phyloP scores from a whole-genome alignment of 23 tunicate genomes.

The Trididemnum miniatum region DNA sequence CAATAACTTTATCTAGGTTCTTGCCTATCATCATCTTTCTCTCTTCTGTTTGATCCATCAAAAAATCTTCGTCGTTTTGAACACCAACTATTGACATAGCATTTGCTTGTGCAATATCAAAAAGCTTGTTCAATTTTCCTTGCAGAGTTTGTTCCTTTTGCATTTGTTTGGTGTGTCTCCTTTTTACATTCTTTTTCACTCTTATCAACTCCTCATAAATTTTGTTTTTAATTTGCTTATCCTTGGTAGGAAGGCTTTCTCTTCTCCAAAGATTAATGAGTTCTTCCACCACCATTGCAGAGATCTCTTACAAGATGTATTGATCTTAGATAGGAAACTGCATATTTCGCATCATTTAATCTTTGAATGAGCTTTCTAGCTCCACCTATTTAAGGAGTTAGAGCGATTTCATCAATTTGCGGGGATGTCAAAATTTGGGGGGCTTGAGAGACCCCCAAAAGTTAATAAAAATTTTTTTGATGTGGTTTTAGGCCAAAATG shows the following conservation, averaged over 20 bases:
- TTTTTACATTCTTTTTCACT: not conserved
- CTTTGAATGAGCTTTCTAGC: not conserved
- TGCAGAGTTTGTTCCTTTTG: not conserved
- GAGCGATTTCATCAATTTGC: not conserved
- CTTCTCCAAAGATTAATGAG: not conserved
- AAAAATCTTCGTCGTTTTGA: slow-evolving; percentile 6
- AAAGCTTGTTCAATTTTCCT: not conserved
- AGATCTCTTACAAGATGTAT: not conserved
- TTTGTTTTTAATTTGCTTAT: not conserved
- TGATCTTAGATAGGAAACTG: not conserved
- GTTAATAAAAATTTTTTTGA: too few relatives aligned
- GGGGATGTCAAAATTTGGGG: not conserved
- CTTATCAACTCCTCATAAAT: not conserved
- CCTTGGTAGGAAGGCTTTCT: not conserved
- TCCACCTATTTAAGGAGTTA: not conserved
- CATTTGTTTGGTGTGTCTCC: not conserved
- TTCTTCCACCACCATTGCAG: not conserved
- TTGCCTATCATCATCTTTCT: not conserved
- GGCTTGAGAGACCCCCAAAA: not conserved
- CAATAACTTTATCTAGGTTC: not conserved
- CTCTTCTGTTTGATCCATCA: not conserved
- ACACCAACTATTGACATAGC: not conserved
- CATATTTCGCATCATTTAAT: not conserved
- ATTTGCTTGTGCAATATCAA: slow-evolving; percentile 3
- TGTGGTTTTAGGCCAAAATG: not conserved